Percentiles rank a stretch among this genome's conserved stretches.
Conservation (phyloP, 1,140 invertebrate species). For the Drosophila bocki region DNA sequence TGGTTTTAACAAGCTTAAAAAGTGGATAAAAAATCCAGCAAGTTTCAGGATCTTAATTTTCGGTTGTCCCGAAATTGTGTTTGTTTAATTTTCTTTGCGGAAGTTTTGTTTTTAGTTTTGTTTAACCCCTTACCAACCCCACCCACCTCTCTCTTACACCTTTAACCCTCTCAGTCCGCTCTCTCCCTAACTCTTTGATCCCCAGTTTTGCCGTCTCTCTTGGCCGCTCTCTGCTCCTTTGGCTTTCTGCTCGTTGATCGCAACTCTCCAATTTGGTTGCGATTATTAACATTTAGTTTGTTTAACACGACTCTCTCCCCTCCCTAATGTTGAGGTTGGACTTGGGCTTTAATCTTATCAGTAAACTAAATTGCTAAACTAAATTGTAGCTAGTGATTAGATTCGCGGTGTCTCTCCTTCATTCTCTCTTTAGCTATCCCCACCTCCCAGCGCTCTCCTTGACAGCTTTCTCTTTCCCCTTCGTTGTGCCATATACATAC, state of each 20-base stretch:
- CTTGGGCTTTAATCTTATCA: constrained; percentile 42
- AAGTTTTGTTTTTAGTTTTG: constrained; percentile 8
- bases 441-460: constrained; percentile 2
- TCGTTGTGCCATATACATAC: constrained; percentile 22
- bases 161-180: not conserved
- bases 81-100: not conserved
- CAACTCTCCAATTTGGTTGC: not conserved
- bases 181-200: constrained; percentile 9
- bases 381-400: constrained; percentile 38
- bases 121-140: constrained; percentile 22
- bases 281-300: constrained; percentile 21
- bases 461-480: constrained; percentile 24
- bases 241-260: constrained; percentile 13
- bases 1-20: not conserved
- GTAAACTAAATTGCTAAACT: constrained; percentile 17
- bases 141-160: not conserved
- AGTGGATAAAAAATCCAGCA: constrained; percentile 5
- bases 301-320: constrained; percentile 11
- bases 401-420: not conserved
- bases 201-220: constrained; percentile 4
- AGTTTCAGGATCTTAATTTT: constrained; percentile 11
- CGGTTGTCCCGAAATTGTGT: constrained; percentile 9
- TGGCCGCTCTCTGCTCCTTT: not conserved
- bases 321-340: constrained; percentile 43
- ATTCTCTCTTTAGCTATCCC: not conserved